Evolutionary conservation across 2,797 vertebrate genomes (phyloP), one percentile per base, ranked within the genome.

Genomic region (Telmatherina bonti): DNA sequence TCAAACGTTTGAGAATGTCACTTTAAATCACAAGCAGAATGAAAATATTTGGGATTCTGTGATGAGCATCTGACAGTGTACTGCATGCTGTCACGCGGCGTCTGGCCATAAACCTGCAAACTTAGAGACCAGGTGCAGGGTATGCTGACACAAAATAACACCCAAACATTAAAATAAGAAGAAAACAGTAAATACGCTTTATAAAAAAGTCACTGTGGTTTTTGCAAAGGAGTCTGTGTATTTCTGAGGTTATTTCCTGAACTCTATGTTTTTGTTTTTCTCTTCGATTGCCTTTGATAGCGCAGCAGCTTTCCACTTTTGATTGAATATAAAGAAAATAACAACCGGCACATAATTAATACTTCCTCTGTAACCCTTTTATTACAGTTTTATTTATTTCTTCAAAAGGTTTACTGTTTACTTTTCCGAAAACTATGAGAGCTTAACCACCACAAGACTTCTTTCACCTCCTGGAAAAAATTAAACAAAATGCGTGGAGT

Each of bases 361-460:
- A 76, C 69, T 72, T 82, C 74, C 81, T 82, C 63, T 74, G 54
- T 62, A 36, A 24, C 5, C 49, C 33, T 85, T 93, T 88, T 82
- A 85, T 87, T 76, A 74, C 58, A 73, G 64, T 76, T 86, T 72
- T 86, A 87, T 90, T 81, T 80, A 82, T 85, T 87, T 86, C 13
- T 79, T 31, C 85, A 78, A 78, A 70, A 64, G 79, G 87, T 85
- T 90, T 85, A 83, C 72, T 85, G 82, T 92, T 89, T 89, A 76
- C 82, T 87, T 75, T 71, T 70, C 67, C 56, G 62, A 66, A 67
- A 76, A 79, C 79, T 82, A 75, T 79, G 73, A 87, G 62, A 73
- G 61, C 62, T 75, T 82, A 81, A 82, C 76, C 76, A 84, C 79
- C 55, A 76, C 76, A 78, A 53, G 43, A 64, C 57, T 75, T 72